Percentiles rank a stretch among this genome's conserved stretches.
Evolutionary conservation across 2,113 vertebrate species (phyloP).

Genomic region (Patagioenas fasciata): DNA sequence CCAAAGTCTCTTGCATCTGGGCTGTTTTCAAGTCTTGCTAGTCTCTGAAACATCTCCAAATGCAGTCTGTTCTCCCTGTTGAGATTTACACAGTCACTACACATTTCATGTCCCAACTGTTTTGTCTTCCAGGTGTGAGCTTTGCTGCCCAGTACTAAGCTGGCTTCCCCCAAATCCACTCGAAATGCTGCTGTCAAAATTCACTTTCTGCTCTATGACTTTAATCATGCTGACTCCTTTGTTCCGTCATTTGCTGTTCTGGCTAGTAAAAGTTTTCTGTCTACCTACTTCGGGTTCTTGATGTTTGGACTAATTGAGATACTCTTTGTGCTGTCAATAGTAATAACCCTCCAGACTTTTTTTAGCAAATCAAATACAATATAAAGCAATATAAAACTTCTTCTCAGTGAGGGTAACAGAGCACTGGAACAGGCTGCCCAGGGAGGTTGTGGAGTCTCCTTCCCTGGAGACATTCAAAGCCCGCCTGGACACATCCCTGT

Average conservation of each 20-base stretch:
- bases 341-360: neutral
- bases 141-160: neutral
- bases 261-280: neutral
- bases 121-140: neutral
- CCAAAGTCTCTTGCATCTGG: neutral
- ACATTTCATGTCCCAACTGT: neutral
- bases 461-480: too few relatives aligned
- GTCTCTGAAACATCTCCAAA: constrained; percentile 2
- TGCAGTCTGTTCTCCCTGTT: neutral
- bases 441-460: too few relatives aligned
- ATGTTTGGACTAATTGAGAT: neutral
- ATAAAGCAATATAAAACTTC: too few relatives aligned
- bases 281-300: neutral
- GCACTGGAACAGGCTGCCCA: too few relatives aligned
- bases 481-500: too few relatives aligned
- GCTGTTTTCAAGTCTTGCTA: neutral
- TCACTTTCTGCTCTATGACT: neutral
- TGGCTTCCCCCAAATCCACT: neutral
- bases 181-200: neutral
- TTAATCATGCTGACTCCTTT: neutral
- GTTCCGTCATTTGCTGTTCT: neutral
- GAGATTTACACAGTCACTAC: neutral
- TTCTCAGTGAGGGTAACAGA: too few relatives aligned
- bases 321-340: neutral
- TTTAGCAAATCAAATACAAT: neutral